Evolutionary conservation across 2,888 invertebrate genomes (phyloP).

Genomic region (Morinoia aosen): DNA sequence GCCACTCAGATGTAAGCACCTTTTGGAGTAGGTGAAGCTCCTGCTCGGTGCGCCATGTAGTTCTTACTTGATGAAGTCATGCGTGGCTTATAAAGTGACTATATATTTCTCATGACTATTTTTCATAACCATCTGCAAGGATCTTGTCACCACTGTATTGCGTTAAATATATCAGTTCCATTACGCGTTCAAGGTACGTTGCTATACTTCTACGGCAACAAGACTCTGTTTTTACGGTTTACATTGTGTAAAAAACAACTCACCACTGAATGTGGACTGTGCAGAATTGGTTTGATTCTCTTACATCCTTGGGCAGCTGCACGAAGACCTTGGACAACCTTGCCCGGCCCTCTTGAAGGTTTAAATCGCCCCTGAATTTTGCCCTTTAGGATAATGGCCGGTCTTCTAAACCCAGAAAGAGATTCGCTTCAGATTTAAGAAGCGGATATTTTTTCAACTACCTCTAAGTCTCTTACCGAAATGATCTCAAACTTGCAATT

Average conservation of each 20-base stretch:
- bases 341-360: not conserved
- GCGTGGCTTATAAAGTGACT: not conserved
- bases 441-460: not conserved
- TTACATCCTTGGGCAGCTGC: not conserved
- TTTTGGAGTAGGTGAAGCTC: not conserved
- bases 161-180: not conserved
- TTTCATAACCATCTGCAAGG: not conserved
- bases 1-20: no score
- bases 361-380: constrained; percentile 29
- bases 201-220: not conserved
- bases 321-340: constrained; percentile 1
- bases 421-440: not conserved
- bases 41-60: not conserved
- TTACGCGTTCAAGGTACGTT: not conserved
- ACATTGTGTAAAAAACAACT: not conserved
- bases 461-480: not conserved
- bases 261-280: not conserved
- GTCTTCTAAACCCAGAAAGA: not conserved
- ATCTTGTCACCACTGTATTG: not conserved
- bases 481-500: not conserved
- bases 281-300: not conserved
- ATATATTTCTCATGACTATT: not conserved
- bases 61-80: not conserved
- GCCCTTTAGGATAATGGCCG: constrained; percentile 22
- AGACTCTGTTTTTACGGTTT: not conserved